These are phyloP conservation scores for Drosophila subpulchrella DNA, from an alignment of 1,140 invertebrate genomes.

Conservation along the genomic window DNA sequence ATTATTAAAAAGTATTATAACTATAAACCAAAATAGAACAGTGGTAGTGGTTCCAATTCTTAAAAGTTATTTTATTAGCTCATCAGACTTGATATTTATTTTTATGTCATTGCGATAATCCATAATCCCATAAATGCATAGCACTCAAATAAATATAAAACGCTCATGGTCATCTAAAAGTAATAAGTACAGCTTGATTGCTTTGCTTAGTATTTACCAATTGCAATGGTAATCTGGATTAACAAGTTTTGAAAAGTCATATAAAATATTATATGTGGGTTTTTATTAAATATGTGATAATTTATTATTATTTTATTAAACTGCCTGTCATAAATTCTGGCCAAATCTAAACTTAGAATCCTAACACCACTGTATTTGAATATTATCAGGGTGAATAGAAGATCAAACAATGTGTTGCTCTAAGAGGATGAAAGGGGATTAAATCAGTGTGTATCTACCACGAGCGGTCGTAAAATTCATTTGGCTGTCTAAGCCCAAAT, in stretches of 20 bases:
- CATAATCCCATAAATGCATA: not conserved
- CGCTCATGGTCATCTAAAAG: not conserved
- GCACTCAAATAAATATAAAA: not conserved
- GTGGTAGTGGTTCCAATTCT: too few relatives aligned
- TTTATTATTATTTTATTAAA: not conserved
- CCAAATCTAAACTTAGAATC: not conserved
- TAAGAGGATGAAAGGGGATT: constrained; percentile 31
- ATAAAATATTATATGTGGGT: not conserved
- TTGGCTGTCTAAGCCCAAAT: constrained; percentile 48
- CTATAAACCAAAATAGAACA: too few relatives aligned
- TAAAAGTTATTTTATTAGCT: too few relatives aligned
- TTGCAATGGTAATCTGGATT: not conserved
- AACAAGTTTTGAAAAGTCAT: not conserved
- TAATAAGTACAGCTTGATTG: not conserved
- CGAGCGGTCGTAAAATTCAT: constrained; percentile 39
- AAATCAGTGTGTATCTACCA: constrained; percentile 30
- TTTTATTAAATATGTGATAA: not conserved
- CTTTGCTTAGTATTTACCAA: not conserved
- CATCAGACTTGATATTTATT: not conserved
- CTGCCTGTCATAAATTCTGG: not conserved
- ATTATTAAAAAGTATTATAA: too few relatives aligned
- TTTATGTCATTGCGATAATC: not conserved
- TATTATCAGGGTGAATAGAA: constrained; percentile 37
- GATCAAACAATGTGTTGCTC: constrained; percentile 24
- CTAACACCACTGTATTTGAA: not conserved